A percentile compares a stretch with the other conserved stretches of the same genome.
These are phyloP conservation scores for Erythrolamprus reginae DNA, from an alignment of 2,113 vertebrate species.

Conservation along the genomic window DNA sequence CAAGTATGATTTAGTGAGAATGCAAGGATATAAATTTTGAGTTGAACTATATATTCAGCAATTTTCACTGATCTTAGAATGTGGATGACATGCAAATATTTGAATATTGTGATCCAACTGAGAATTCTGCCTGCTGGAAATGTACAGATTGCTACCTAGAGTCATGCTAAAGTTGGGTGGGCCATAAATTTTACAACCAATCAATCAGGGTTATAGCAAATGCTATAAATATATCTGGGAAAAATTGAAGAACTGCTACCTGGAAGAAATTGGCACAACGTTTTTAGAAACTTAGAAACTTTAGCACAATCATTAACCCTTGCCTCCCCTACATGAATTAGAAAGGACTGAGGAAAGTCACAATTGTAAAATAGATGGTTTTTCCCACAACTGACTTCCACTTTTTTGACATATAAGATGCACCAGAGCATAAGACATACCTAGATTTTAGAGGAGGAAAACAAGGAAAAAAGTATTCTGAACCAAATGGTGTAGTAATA, in stretches of 20 bases:
- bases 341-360: background rate
- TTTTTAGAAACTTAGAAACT: background rate
- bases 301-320: background rate
- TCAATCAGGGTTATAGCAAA: background rate
- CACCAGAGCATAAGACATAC: no score
- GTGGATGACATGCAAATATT: background rate
- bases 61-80: background rate
- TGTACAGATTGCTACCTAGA: background rate
- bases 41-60: background rate
- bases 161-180: background rate
- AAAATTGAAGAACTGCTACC: background rate
- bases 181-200: background rate
- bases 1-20: background rate
- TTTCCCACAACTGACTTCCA: background rate
- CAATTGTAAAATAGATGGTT: background rate
- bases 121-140: background rate
- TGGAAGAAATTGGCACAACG: background rate
- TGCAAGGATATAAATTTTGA: background rate
- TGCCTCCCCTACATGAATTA: background rate
- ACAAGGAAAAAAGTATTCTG: no score
- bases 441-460: no score
- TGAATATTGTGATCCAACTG: background rate
- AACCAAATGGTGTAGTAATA: no score
- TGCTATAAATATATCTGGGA: background rate
- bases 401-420: no score